Base-by-base conservation (phyloP, 1,140 invertebrate genomes). In the Mizuhopecten yessoensis region DNA sequence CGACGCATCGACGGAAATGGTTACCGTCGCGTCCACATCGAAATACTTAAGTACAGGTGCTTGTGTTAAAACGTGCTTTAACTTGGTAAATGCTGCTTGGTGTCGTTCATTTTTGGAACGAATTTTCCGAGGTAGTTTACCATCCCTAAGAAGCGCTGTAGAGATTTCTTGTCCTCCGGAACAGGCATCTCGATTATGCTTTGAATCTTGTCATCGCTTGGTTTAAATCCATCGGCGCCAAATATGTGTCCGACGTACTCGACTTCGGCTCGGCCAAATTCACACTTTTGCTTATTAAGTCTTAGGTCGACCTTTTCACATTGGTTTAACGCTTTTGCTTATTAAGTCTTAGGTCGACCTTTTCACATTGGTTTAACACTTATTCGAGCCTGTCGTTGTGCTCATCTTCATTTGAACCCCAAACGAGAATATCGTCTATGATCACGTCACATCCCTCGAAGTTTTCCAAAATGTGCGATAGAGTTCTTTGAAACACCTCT, bases 161-260 rank as follows among this genome's bases (percentile, higher is more conserved):
- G 11, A 0, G n/a, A 23, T 75, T 75, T 75, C n/a, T 75, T 75
- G 57, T 75, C 17, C 5, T 75, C n/a, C n/a, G 88, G 88, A 33
- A n/a, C 23, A 20, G 33, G 33, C 88, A 88, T 88, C 3, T 45
- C 88, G 1, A 23, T 17, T 0, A 88, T 33, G 1, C 39, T 29
- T 13, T 33, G 29, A 2, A 88, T 42, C 7, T 88, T 90, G 33
- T 1, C 29, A 0, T 45, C n/a, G n/a, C 57, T 42, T 1, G 49
- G 29, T 20, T 88, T 23, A 13, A 88, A 7, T n/a, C 87, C 87
- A 17, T 88, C 15, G 0, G 33, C 34, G 0, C 33, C 34, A 34
- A 34, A 75, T n/a, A 13, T 75, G 23, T 89, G 88, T n/a, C 88
- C 88, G 86, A 89, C 34, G 34, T 75, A 89, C 33, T 23, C 49